Conservation (phyloP, 1,140 invertebrate genomes). For the Rhizoglyphus robini region DNA sequence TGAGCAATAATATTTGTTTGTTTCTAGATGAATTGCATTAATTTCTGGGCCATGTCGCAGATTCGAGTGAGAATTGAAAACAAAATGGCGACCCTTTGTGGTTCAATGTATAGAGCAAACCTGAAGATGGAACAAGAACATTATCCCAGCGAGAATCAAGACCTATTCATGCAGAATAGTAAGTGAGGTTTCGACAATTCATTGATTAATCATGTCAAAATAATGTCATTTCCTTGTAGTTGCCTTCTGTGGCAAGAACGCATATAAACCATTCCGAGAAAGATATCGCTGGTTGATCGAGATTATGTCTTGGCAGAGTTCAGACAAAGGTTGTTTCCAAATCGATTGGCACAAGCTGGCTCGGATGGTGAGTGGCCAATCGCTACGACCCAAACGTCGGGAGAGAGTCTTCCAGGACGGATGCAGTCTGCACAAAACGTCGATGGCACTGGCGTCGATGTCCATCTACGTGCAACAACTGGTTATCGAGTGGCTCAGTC, state of each 20-base stretch:
- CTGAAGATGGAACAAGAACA: not conserved
- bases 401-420: slow-evolving; percentile 5
- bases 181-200: too few species aligned
- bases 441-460: slow-evolving; percentile 17
- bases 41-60: not conserved
- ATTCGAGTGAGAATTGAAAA: not conserved
- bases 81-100: not conserved
- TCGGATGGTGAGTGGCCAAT: not conserved
- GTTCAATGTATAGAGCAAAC: slow-evolving; percentile 5
- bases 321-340: not conserved
- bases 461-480: not conserved
- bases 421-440: slow-evolving; percentile 17
- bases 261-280: not conserved
- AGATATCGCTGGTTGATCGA: not conserved
- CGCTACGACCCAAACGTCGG: not conserved
- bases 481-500: too few species aligned
- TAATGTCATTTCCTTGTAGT: not conserved
- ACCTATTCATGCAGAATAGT: slow-evolving; percentile 19
- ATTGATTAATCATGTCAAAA: too few species aligned
- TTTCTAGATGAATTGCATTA: not conserved
- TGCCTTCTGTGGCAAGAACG: slow-evolving; percentile 17
- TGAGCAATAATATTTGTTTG: not conserved
- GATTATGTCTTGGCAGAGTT: slow-evolving; percentile 2
- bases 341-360: not conserved
- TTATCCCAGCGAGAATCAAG: not conserved